Percentiles rank a stretch among this genome's conserved stretches.
These are phyloP conservation scores for Panagrolaimus sp. DNA, from an alignment of 1,140 invertebrate genomes.

Conservation along the genomic window DNA sequence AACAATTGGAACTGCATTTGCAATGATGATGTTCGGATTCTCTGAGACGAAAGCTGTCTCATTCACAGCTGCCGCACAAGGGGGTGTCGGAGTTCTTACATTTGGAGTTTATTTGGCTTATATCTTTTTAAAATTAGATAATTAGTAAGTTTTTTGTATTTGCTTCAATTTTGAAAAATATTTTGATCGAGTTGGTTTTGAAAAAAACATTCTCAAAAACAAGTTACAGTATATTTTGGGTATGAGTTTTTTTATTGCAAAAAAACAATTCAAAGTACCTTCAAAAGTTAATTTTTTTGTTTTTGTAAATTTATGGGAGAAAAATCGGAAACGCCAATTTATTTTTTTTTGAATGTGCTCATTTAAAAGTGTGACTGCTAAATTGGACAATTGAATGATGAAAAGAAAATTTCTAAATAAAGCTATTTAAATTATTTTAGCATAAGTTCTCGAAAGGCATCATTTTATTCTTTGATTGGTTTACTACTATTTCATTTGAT, in stretches of 20 bases:
- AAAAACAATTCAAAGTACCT: neutral
- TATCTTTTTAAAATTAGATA: slow-evolving; percentile 35
- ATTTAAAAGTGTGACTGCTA: too few species aligned
- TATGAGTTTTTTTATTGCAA: too few species aligned
- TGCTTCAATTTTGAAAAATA: too few species aligned
- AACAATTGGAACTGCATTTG: slow-evolving; percentile 32
- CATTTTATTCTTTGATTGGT: neutral
- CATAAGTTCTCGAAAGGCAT: slow-evolving; percentile 20
- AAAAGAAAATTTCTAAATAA: too few species aligned
- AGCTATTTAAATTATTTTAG: too few species aligned
- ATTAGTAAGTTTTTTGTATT: slow-evolving; percentile 19
- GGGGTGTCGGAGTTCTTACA: slow-evolving; percentile 18
- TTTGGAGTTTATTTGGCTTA: slow-evolving; percentile 28
- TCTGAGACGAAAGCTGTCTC: slow-evolving; percentile 23
- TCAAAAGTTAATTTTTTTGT: too few species aligned
- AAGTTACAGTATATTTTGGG: neutral
- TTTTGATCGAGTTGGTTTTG: too few species aligned
- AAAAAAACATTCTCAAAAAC: too few species aligned
- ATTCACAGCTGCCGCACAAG: slow-evolving; percentile 35
- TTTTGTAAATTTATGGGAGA: too few species aligned
- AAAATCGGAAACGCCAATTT: too few species aligned
- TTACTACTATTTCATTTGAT: slow-evolving; percentile 4
- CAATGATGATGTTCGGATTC: slow-evolving; percentile 40
- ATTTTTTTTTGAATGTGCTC: too few species aligned
- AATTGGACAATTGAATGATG: too few species aligned